Base-by-base conservation (phyloP, 2,113 vertebrate species). In the Romanogobio albipinnatus region DNA sequence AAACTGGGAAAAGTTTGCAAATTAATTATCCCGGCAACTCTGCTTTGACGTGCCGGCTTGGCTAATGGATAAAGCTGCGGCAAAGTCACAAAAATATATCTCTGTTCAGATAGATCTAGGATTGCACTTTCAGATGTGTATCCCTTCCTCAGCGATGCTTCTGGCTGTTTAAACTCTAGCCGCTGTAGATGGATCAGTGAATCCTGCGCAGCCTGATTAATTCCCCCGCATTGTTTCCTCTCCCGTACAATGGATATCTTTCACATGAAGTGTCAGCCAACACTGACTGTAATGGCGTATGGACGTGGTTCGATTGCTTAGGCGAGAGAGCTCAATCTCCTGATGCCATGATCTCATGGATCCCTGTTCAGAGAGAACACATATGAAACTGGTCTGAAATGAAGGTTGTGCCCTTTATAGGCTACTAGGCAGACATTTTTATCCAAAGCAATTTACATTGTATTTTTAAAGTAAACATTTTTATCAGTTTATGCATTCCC, bases 61-160 rank as follows among this genome's bases (percentile, higher is more conserved):
- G 51, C 49, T 86, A 82, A 82, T 85, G 85, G 84, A 84, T 81
- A 73, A 84, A 86, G 6, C 82, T 49, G 4, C n/a, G 53, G 70
- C 17, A 7, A 49, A 22, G 71, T 15, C 61, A 43, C 7, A 82
- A 61, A 82, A 51, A 39, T 82, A 61, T 73, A 73, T 86, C 43
- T 71, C 79, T 71, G 19, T 39, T 51, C 64, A 76, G 71, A 64
- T 66, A 76, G 53, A 68, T 76, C 77, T 58, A 58, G 61, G 33
- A 76, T 66, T 76, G 71, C 81, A 81, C 58, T 81, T 81, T 36
- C 66, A 66, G 61, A 85, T 76, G 59, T 71, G 76, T 76, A 86
- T 77, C 82, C 81, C 53, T 53, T 76, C 77, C 79, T 74, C 56
- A 53, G 76, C 22, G 24, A 66, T 74, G 74, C 81, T 79, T 85